Conservation (phyloP, 2,888 invertebrate species). For the Bellardia pandia region DNA sequence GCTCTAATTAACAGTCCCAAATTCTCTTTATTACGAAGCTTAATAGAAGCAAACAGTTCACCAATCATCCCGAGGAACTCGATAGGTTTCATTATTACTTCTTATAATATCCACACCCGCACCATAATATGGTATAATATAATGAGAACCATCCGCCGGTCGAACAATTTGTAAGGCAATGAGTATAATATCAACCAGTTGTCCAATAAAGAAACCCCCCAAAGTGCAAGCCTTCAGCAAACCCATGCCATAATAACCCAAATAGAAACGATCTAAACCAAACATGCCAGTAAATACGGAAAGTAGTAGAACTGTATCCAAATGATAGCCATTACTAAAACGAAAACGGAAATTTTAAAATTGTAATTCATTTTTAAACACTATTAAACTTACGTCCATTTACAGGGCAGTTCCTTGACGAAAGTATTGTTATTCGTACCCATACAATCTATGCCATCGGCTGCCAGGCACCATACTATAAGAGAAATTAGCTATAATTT, state of each 20-base stretch:
- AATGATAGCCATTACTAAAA: constrained; percentile 95
- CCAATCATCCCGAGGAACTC: constrained; percentile 92
- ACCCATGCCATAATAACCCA: constrained; percentile 99
- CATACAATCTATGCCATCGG: constrained; percentile 92
- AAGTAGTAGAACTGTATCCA: constrained; percentile 95
- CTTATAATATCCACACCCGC: constrained; percentile 92
- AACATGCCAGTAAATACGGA: constrained; percentile 99
- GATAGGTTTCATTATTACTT: constrained; percentile 93
- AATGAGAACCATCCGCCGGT: constrained; percentile 97
- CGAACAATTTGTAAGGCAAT: constrained; percentile 90
- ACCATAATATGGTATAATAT: constrained; percentile 96
- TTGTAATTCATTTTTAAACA: neutral
- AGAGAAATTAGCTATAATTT: neutral
- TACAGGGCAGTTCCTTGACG: constrained; percentile 92
- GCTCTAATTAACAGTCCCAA: constrained; percentile 53
- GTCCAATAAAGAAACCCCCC: constrained; percentile 98
- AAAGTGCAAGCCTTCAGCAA: constrained; percentile 97
- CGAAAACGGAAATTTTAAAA: constrained; percentile 70
- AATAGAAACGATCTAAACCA: constrained; percentile 97
- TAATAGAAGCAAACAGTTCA: constrained; percentile 60
- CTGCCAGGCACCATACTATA: constrained; percentile 92
- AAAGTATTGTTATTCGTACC: constrained; percentile 93
- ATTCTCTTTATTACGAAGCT: constrained; percentile 26
- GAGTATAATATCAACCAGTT: constrained; percentile 96
- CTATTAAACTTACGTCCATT: constrained; percentile 93